Percentiles rank a stretch among this genome's conserved stretches.
Evolutionary conservation across 1,140 invertebrate species (phyloP).

Genomic region (Reticulitermes speratus): DNA sequence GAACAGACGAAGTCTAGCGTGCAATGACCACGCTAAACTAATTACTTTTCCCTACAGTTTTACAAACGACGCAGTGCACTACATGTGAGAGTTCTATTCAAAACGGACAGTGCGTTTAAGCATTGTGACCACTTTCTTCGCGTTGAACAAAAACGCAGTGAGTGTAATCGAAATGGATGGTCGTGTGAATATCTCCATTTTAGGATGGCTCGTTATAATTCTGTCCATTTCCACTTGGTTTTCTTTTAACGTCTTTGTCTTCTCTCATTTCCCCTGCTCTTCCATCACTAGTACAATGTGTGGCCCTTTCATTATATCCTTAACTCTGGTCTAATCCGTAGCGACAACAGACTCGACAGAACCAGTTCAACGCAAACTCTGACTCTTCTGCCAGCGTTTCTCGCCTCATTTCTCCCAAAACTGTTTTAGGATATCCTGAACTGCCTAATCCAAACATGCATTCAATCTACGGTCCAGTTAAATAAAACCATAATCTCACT

Average conservation of each 20-base stretch:
- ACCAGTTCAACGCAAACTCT: background rate
- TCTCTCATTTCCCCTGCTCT: background rate
- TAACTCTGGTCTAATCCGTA: background rate
- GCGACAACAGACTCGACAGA: background rate
- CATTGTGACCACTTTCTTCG: background rate
- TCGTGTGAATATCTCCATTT: constrained; percentile 1
- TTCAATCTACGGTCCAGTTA: no score
- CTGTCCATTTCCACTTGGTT: constrained; percentile 1
- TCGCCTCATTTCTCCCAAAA: constrained; percentile 6
- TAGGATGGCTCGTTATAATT: background rate
- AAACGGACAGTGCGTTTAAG: background rate
- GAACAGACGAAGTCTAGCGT: no score
- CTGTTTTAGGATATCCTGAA: background rate
- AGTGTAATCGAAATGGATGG: background rate
- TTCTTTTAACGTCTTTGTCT: background rate
- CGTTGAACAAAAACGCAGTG: background rate
- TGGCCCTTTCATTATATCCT: constrained; percentile 11
- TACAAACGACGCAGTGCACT: background rate
- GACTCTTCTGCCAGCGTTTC: background rate
- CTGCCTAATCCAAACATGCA: background rate
- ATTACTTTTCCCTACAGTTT: background rate
- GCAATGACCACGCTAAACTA: background rate
- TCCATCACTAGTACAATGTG: background rate
- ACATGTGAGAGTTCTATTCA: background rate
- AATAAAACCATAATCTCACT: no score